These are phyloP conservation scores for Abscondita cerata DNA, from an alignment of 2,888 invertebrate genomes.

Conservation along the genomic window DNA sequence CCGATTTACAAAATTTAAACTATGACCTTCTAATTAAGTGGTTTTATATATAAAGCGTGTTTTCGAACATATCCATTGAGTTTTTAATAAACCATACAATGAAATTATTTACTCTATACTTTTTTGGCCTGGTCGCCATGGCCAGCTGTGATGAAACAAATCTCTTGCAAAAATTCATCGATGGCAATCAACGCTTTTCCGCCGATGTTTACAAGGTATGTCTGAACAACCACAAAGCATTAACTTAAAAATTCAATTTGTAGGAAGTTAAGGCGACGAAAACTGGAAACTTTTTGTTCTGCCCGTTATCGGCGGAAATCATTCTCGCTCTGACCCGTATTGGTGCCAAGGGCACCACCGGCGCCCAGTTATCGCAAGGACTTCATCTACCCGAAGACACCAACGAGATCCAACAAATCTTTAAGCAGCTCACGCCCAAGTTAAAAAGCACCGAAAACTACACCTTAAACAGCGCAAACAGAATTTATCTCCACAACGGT, in stretches of 20 bases:
- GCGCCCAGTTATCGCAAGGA: constrained; percentile 40
- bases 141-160: background rate
- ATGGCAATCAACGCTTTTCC: background rate
- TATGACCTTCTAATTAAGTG: too few species aligned
- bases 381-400: constrained; percentile 13
- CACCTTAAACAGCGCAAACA: constrained; percentile 54
- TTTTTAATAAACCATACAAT: too few species aligned
- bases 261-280: too few species aligned
- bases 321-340: constrained; percentile 48
- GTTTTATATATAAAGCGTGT: too few species aligned
- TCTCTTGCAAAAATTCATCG: background rate
- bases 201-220: background rate
- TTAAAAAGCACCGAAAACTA: constrained; percentile 37
- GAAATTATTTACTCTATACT: too few species aligned
- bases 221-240: background rate
- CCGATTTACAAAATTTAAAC: too few species aligned
- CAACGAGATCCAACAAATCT: constrained; percentile 23
- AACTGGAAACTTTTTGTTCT: constrained; percentile 46
- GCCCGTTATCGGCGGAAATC: constrained; percentile 51
- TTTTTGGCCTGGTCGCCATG: background rate
- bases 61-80: too few species aligned
- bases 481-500: constrained; percentile 67
- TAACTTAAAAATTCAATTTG: background rate
- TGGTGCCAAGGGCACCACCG: constrained; percentile 50
- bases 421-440: constrained; percentile 33